Evolutionary conservation across 2,797 vertebrate species (phyloP).

Genomic region (Yasuhikotakia modesta): DNA sequence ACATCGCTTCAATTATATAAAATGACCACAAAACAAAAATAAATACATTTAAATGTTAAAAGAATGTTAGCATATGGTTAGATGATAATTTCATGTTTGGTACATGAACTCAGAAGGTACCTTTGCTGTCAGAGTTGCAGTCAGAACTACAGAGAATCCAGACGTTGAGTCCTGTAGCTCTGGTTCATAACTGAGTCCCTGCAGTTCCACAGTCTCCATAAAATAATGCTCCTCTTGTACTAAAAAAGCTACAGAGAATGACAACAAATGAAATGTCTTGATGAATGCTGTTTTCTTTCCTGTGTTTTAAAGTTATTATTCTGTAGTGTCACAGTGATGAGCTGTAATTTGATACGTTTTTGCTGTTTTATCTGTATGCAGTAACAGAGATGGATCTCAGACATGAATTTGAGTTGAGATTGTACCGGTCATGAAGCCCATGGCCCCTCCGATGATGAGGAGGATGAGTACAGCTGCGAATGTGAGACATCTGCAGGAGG

Average conservation of each 20-base stretch:
- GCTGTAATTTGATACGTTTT: too few species aligned
- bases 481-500: conserved; percentile 60
- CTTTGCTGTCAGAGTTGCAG: conserved; percentile 80
- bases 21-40: not conserved
- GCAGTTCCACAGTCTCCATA: conserved; percentile 86
- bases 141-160: conserved; percentile 77
- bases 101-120: conserved; percentile 67
- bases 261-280: conserved; percentile 1
- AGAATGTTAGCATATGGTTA: too few species aligned
- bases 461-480: conserved; percentile 68
- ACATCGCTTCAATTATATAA: not conserved
- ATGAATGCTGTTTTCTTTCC: not conserved
- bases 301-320: not conserved
- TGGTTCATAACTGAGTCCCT: conserved; percentile 79
- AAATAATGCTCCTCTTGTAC: conserved; percentile 78
- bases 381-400: too few species aligned
- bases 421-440: conserved; percentile 67
- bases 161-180: conserved; percentile 78
- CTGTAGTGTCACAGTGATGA: too few species aligned
- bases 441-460: conserved; percentile 69
- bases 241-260: conserved; percentile 74
- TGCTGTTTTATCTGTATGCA: too few species aligned
- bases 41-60: not conserved
- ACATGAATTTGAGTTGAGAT: too few species aligned
- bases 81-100: too few species aligned